Base-by-base conservation (phyloP, 2,888 invertebrate genomes). In the Orthosia incerta region DNA sequence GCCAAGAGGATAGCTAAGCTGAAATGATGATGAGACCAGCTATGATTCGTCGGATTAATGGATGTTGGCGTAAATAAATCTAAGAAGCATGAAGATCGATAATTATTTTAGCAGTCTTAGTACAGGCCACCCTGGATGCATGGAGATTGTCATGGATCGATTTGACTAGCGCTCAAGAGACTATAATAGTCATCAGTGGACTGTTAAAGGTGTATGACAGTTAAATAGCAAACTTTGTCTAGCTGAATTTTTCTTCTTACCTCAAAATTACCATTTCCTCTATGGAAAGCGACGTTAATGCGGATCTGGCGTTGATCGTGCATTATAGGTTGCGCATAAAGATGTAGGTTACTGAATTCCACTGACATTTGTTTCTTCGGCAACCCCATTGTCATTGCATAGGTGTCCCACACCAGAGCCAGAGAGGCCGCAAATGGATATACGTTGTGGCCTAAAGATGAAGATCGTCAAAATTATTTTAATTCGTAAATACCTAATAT, bases 381-480 rank as follows among this genome's bases (percentile, higher is more conserved):
- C 11, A 96, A 93, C 2, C 97, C 97, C 67, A 83, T 16, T 87
- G 97, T 94, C 88, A 97, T 94, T 0, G 97, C 97, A 15, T 97
- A 89, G 0, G 97, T 97, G 87, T 98, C 97, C 98, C 98, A 98
- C 1, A 97, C 97, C 13, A 97, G 91, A 31, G 95, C 91, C 82
- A 99, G 92, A 84, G 98, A 97, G 46, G 97, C 98, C 0, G 98
- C 98, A 13, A 98, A 98, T 4, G 99, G 99, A 76, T 97, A 97
- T 7, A 98, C 89, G 66, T 97, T 97, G 71, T 97, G 95, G n/a
- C n/a, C n/a, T n/a, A n/a, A n/a, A n/a, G n/a, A n/a, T n/a, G n/a
- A n/a, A n/a, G n/a, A n/a, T n/a, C n/a, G n/a, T n/a, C 56, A 2
- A 2, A 55, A 45, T 55, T 63, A 31, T 26, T 20, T 20, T 20